Percentiles rank a stretch among this genome's conserved stretches.
Evolutionary conservation across 2,888 invertebrate species (phyloP).

Genomic region (Ectemnius lituratus): DNA sequence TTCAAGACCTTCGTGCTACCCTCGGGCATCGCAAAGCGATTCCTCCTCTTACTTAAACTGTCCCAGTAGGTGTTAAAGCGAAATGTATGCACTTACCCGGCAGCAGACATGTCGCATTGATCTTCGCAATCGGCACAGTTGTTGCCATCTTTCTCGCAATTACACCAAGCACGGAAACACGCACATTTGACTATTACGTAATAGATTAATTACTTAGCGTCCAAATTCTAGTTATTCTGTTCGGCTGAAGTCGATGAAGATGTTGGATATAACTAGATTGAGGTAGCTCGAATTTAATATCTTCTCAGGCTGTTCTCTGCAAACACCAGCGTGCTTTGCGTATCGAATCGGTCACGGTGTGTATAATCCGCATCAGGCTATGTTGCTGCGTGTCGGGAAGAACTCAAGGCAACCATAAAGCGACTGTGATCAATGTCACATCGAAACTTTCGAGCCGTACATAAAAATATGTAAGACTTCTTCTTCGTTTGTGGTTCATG

Average conservation of each 20-base stretch:
- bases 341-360: constrained; percentile 22
- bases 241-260: constrained; percentile 22
- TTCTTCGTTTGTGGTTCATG: constrained; percentile 25
- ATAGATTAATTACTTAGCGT: constrained; percentile 25
- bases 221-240: constrained; percentile 23
- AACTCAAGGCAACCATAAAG: constrained; percentile 45
- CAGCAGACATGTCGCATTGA: constrained; percentile 38
- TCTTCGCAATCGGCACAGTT: constrained; percentile 27
- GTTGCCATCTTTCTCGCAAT: constrained; percentile 33
- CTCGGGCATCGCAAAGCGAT: constrained; percentile 15
- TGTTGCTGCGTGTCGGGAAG: constrained; percentile 45
- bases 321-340: constrained; percentile 28
- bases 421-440: constrained; percentile 38
- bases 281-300: constrained; percentile 18
- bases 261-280: constrained; percentile 32
- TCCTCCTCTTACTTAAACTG: constrained; percentile 22
- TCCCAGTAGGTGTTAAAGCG: constrained; percentile 28
- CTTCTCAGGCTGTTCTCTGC: constrained; percentile 24
- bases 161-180: constrained; percentile 47
- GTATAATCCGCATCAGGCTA: constrained; percentile 21
- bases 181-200: constrained; percentile 32
- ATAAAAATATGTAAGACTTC: constrained; percentile 30
- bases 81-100: constrained; percentile 38
- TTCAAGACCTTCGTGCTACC: constrained; percentile 20
- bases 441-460: constrained; percentile 30